Evolutionary conservation across 2,888 invertebrate genomes (phyloP).

Genomic region (Chrysina gloriosa): DNA sequence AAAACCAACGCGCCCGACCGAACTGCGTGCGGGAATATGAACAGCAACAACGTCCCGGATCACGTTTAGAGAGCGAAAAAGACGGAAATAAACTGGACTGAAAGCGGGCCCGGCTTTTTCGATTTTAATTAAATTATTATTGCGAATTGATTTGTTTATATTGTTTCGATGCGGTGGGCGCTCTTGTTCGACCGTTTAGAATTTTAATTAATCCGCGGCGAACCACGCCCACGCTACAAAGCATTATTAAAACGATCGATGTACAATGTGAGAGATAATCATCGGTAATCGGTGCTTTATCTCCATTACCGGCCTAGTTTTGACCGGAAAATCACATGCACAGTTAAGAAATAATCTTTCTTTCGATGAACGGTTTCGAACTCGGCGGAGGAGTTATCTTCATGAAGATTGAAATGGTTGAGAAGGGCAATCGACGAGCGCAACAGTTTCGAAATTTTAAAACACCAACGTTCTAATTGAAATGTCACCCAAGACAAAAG

Average conservation of each 20-base stretch:
- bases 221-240: not conserved
- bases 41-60: not conserved
- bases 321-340: too few relatives aligned
- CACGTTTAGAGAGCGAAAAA: not conserved
- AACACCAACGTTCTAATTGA: too few relatives aligned
- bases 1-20: not conserved
- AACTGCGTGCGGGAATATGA: not conserved
- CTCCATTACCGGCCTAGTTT: too few relatives aligned
- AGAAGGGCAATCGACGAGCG: too few relatives aligned
- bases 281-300: too few relatives aligned
- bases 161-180: slow-evolving; percentile 49
- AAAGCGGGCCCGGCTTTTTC: slow-evolving; percentile 46
- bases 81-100: not conserved
- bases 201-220: slow-evolving; percentile 49
- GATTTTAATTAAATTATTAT: slow-evolving; percentile 53
- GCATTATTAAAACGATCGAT: not conserved
- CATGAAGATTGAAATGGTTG: too few relatives aligned
- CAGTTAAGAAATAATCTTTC: too few relatives aligned
- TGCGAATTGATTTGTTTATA: slow-evolving; percentile 52
- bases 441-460: too few relatives aligned
- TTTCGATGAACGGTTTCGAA: too few relatives aligned
- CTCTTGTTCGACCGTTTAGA: slow-evolving; percentile 50
- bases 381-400: too few relatives aligned
- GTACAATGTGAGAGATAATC: too few relatives aligned
- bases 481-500: too few relatives aligned